Evolutionary conservation across 1,140 invertebrate genomes (phyloP).

Genomic region (Zeugodacus cucurbitae): DNA sequence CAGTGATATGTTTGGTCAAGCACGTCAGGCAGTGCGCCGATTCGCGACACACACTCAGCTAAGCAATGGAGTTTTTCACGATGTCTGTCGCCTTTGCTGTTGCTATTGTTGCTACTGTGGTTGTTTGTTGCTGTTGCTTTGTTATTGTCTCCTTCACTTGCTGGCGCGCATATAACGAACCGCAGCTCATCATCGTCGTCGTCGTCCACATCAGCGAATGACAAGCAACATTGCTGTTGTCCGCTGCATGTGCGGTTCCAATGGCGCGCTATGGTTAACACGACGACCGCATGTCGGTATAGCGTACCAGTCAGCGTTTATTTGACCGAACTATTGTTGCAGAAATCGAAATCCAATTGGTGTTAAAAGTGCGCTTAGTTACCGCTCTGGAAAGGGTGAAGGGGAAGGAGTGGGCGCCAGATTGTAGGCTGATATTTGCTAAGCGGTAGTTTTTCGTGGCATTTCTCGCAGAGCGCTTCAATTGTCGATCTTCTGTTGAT

Average conservation of each 20-base stretch:
- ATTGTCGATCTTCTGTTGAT: background rate
- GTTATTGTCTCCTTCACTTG: background rate
- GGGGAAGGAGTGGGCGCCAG: too few species aligned
- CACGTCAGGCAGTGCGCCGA: conserved; percentile 37
- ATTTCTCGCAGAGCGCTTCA: background rate
- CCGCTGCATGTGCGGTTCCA: background rate
- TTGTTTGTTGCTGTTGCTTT: background rate
- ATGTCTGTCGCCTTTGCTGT: background rate
- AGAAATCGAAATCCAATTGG: background rate
- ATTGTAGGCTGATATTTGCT: too few species aligned
- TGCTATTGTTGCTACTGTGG: background rate
- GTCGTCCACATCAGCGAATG: background rate
- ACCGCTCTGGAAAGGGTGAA: background rate
- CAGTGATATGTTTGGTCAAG: conserved; percentile 39
- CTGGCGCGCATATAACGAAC: background rate
- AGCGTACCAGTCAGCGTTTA: background rate
- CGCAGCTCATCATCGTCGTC: background rate
- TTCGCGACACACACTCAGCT: conserved; percentile 45
- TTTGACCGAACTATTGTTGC: background rate
- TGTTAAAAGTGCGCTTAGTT: background rate
- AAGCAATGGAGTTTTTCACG: conserved; percentile 40
- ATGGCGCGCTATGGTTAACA: background rate
- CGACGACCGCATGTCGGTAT: background rate
- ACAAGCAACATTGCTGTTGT: background rate
- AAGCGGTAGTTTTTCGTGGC: background rate